phyloP scores from a whole-genome alignment of 2,797 vertebrate genomes.

The Anabas testudineus region DNA sequence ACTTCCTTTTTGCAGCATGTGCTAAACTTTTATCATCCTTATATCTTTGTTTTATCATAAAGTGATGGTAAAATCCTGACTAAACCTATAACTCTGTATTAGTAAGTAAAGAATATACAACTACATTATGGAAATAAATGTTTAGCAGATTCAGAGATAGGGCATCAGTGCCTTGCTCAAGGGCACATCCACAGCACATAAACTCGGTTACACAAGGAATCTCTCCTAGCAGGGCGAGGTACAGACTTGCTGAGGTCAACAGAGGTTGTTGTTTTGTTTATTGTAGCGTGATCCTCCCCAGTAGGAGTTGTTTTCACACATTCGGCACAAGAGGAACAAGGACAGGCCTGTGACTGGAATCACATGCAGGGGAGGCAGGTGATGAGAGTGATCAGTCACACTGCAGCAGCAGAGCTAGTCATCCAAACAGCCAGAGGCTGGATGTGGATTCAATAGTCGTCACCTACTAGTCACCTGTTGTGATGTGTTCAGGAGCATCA shows the following conservation, averaged over 20 bases:
- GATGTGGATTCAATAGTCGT: conserved; percentile 23
- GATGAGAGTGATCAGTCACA: conserved; percentile 79
- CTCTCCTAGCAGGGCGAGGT: conserved; percentile 12
- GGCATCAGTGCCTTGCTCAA: conserved; percentile 1
- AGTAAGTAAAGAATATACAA: conserved; percentile 10
- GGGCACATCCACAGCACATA: conserved; percentile 19
- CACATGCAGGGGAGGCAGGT: conserved; percentile 84
- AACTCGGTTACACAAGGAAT: conserved; percentile 4
- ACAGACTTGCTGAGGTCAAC: conserved; percentile 29
- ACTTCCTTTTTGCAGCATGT: conserved; percentile 10
- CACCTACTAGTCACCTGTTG: conserved; percentile 62
- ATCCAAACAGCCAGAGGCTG: conserved; percentile 70
- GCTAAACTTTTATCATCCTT: no score
- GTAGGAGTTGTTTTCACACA: conserved; percentile 69
- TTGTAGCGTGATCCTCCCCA: conserved; percentile 48
- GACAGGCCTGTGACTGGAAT: conserved; percentile 80
- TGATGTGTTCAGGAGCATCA: conserved; percentile 31
- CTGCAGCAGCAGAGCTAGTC: conserved; percentile 72
- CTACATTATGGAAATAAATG: conserved; percentile 17
- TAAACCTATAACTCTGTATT: conserved; percentile 29
- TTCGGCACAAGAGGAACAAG: conserved; percentile 79
- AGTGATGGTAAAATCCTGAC: conserved; percentile 18
- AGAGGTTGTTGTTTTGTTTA: conserved; percentile 61
- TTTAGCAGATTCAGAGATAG: conserved; percentile 17
- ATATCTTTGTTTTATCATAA: conserved; percentile 18